These are phyloP conservation scores for Orycteropus afer DNA, from an alignment of 2,113 vertebrate species.

Conservation along the genomic window DNA sequence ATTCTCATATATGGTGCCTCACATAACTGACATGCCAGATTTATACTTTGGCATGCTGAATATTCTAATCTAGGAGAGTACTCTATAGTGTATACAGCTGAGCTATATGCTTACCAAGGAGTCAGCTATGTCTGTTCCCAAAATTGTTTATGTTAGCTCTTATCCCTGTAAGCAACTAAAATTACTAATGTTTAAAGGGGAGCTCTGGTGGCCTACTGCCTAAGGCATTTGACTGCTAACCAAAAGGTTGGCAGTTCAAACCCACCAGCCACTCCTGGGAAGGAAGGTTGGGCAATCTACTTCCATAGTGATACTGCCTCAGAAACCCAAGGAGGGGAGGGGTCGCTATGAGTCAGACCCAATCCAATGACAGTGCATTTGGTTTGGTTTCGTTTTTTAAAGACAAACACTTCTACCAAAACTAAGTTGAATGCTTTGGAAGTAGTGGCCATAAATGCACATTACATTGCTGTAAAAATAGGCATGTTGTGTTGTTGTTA, in stretches of 20 bases:
- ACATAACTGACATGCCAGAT: neutral
- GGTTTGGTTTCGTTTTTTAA: neutral
- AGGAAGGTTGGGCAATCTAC: too few species aligned
- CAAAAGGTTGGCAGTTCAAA: too few species aligned
- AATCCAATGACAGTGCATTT: too few species aligned
- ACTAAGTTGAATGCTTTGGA: neutral
- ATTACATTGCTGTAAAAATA: neutral
- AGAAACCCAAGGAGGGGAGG: too few species aligned
- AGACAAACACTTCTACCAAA: conserved; percentile 6
- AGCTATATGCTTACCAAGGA: neutral
- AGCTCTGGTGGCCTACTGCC: too few species aligned
- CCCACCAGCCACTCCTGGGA: too few species aligned
- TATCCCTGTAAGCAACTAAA: neutral
- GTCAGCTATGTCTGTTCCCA: neutral
- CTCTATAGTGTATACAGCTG: neutral
- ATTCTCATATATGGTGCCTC: neutral
- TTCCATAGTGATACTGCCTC: too few species aligned
- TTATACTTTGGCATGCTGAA: neutral
- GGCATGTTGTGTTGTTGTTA: too few species aligned
- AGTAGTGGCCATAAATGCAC: neutral
- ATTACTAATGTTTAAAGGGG: too few species aligned
- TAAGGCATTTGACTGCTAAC: too few species aligned
- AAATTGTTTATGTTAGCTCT: neutral
- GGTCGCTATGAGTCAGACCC: too few species aligned
- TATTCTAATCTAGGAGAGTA: neutral